Evolutionary conservation across 1,140 invertebrate genomes (phyloP).

Genomic region (Druon quercuslanigerum): DNA sequence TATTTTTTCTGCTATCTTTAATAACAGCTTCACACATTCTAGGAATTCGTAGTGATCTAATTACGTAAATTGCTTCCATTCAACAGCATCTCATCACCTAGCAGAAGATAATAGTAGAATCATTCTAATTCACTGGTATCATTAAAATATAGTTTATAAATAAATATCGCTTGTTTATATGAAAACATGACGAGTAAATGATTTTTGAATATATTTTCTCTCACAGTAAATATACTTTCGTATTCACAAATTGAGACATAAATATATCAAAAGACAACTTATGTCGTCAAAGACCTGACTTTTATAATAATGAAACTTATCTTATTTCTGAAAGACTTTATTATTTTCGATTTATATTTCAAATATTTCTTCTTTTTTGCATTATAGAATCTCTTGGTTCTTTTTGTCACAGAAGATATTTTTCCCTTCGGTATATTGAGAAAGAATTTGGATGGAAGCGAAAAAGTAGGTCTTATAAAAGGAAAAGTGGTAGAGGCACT

Average conservation of each 20-base stretch:
- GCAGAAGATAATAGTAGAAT: not conserved
- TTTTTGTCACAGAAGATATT: slow-evolving; percentile 78
- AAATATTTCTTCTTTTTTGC: slow-evolving; percentile 18
- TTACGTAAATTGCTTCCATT: slow-evolving; percentile 15
- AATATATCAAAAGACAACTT: too few relatives aligned
- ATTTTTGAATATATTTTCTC: not conserved
- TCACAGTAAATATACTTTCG: too few relatives aligned
- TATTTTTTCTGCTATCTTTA: not conserved
- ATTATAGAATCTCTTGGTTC: slow-evolving; percentile 81
- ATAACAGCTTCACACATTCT: slow-evolving; percentile 8
- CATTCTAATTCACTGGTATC: not conserved
- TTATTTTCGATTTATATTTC: too few relatives aligned
- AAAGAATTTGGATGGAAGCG: slow-evolving; percentile 62
- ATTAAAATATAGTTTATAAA: not conserved
- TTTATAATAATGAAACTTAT: too few relatives aligned
- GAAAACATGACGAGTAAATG: not conserved
- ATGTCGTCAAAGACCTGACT: too few relatives aligned
- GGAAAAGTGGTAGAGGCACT: slow-evolving; percentile 79
- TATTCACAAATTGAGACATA: too few relatives aligned
- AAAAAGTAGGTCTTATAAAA: slow-evolving; percentile 77
- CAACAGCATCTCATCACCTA: not conserved
- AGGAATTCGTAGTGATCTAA: not conserved
- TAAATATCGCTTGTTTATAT: not conserved
- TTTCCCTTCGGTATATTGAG: slow-evolving; percentile 83
- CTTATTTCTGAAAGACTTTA: too few relatives aligned